Conservation (phyloP, 2,797 vertebrate species). For the Leptodactylus fallax region DNA sequence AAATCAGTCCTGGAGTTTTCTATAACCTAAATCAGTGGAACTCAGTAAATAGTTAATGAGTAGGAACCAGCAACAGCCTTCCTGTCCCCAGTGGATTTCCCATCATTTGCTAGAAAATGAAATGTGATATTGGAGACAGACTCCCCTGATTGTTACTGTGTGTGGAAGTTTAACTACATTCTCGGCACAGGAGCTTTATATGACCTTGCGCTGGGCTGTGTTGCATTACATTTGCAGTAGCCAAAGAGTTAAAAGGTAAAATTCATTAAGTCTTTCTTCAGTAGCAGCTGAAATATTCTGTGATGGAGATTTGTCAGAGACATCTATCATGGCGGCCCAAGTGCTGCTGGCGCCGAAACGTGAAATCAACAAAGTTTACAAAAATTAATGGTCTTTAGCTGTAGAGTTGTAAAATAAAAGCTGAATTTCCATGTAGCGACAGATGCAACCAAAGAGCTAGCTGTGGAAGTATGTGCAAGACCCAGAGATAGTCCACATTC, state of each 20-base stretch:
- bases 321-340: slow-evolving; percentile 15
- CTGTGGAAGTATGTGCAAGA: background rate
- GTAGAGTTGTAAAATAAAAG: background rate
- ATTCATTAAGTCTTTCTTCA: slow-evolving; percentile 6
- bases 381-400: background rate
- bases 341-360: slow-evolving; percentile 19
- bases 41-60: slow-evolving; percentile 47
- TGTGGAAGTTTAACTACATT: slow-evolving; percentile 50
- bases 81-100: slow-evolving; percentile 47
- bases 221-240: background rate
- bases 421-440: background rate
- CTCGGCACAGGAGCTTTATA: slow-evolving; percentile 6
- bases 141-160: slow-evolving; percentile 47
- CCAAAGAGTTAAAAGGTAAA: slow-evolving; percentile 24
- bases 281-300: slow-evolving; percentile 40
- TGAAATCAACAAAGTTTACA: slow-evolving; percentile 11
- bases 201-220: background rate
- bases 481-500: no score
- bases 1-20: no score
- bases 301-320: slow-evolving; percentile 33
- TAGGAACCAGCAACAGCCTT: slow-evolving; percentile 35
- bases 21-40: background rate
- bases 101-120: slow-evolving; percentile 57
- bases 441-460: background rate
- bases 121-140: slow-evolving; percentile 54